Percentiles rank a stretch among this genome's conserved stretches.
These are phyloP conservation scores for Tapirus terrestris DNA, from an alignment of 2,113 vertebrate genomes.

Conservation along the genomic window DNA sequence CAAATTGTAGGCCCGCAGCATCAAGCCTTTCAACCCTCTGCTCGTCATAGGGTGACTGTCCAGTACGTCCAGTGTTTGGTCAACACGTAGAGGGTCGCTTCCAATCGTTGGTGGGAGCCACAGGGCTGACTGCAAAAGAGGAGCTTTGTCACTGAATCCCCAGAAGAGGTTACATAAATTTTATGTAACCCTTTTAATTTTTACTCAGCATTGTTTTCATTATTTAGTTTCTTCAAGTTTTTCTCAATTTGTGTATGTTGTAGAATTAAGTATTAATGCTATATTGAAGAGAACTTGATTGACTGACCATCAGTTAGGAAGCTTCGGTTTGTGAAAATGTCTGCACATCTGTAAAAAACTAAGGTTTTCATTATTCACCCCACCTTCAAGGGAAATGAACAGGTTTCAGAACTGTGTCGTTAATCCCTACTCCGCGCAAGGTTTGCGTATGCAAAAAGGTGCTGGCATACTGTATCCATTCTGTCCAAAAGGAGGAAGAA, in stretches of 20 bases:
- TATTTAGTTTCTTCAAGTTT: no score
- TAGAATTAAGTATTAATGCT: neutral
- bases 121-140: neutral
- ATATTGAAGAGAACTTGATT: no score
- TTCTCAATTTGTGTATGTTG: no score
- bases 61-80: fast-evolving
- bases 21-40: no score
- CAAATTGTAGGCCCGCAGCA: fast-evolving
- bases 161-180: fast-evolving
- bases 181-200: neutral
- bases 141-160: neutral
- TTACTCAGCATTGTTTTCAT: fast-evolving
- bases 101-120: fast-evolving
- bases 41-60: fast-evolving
- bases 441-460: neutral
- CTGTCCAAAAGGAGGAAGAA: neutral
- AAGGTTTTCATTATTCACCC: neutral
- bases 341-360: neutral
- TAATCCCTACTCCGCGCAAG: neutral
- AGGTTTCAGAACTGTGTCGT: fast-evolving
- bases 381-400: neutral
- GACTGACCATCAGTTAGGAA: no score
- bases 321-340: no score
- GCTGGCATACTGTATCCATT: neutral
- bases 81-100: no score